Evolutionary conservation across 2,113 vertebrate species (phyloP).

Genomic region (Podiceps cristatus): DNA sequence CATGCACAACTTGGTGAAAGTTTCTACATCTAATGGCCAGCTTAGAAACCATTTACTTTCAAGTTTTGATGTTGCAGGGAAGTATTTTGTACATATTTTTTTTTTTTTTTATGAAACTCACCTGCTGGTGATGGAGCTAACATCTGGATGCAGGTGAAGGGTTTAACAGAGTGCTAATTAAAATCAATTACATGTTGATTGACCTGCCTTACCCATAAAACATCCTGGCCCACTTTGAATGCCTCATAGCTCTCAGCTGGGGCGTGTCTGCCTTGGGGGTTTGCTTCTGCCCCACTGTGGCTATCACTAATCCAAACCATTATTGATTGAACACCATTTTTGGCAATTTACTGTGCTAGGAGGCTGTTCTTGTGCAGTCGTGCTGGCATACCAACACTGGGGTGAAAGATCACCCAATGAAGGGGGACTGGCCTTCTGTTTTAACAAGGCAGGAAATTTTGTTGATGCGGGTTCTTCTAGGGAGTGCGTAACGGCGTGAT

Average conservation of each 20-base stretch:
- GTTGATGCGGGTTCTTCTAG: neutral
- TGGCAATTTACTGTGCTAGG: neutral
- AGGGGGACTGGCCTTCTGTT: neutral
- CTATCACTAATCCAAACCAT: neutral
- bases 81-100: slow-evolving; percentile 32
- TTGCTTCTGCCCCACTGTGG: neutral
- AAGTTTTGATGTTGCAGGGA: slow-evolving; percentile 44
- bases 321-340: neutral
- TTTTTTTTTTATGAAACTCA: neutral
- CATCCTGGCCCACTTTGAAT: slow-evolving; percentile 59
- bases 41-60: slow-evolving; percentile 40
- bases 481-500: neutral
- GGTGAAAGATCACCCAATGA: neutral
- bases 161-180: slow-evolving; percentile 63
- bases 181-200: slow-evolving; percentile 74
- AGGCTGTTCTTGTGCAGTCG: neutral
- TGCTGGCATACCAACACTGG: neutral
- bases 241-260: slow-evolving; percentile 44
- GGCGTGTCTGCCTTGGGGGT: neutral
- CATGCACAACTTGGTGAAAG: slow-evolving; percentile 1
- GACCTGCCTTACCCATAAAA: slow-evolving; percentile 70
- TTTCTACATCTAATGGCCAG: slow-evolving; percentile 18
- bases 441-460: neutral
- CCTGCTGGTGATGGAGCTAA: slow-evolving; percentile 63
- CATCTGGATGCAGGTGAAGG: slow-evolving; percentile 41